Evolutionary conservation across 2,888 invertebrate species (phyloP).

Genomic region (Leptinotarsa peninsularis): DNA sequence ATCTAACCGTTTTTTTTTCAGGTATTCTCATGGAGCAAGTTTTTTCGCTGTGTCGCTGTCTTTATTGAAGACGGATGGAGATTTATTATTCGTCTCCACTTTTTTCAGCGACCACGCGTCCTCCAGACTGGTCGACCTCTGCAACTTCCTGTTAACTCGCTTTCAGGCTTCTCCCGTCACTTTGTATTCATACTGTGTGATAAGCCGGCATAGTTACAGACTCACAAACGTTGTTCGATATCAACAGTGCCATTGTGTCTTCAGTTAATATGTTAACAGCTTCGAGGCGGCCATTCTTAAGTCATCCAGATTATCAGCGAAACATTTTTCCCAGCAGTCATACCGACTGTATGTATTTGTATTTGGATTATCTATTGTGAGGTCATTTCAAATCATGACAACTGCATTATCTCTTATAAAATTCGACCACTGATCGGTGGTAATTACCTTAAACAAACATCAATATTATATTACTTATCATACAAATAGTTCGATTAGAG

Average conservation of each 20-base stretch:
- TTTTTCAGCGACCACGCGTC: not conserved
- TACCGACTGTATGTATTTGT: no score
- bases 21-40: no score
- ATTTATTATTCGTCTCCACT: not conserved
- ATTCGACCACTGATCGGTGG: no score
- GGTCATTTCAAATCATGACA: no score
- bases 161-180: slow-evolving; percentile 4
- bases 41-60: not conserved
- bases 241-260: not conserved
- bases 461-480: no score
- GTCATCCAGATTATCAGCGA: not conserved
- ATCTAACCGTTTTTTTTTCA: no score
- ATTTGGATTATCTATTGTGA: no score
- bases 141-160: slow-evolving; percentile 2
- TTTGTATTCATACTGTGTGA: slow-evolving; percentile 7
- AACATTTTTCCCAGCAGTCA: not conserved
- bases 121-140: slow-evolving; percentile 18
- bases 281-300: not conserved
- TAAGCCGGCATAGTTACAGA: not conserved
- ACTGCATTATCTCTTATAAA: no score
- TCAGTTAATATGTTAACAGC: not conserved
- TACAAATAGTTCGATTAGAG: no score
- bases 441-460: no score
- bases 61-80: not conserved
- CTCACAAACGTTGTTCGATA: not conserved